Evolutionary conservation across 1,140 invertebrate genomes (phyloP).

Genomic region (Nephotettix cincticeps): DNA sequence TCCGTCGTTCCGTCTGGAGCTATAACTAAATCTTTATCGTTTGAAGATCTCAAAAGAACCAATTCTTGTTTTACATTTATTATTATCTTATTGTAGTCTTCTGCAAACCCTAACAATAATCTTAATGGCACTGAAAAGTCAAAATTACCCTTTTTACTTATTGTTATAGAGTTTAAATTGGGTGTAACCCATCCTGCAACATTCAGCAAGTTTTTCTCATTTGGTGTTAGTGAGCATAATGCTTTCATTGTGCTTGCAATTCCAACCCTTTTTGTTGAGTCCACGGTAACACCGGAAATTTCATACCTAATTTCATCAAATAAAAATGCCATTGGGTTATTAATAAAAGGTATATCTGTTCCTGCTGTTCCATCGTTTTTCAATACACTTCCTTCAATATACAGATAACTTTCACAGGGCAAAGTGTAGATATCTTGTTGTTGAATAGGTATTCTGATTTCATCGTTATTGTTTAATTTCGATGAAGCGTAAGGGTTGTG

Average conservation of each 20-base stretch:
- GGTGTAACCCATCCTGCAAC: conserved; percentile 41
- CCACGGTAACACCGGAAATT: conserved; percentile 48
- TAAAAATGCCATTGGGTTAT: no score
- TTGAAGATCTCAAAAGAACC: conserved; percentile 45
- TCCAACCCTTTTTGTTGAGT: conserved; percentile 47
- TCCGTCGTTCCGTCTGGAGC: background rate
- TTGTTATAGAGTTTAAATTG: background rate
- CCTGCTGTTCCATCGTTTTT: conserved; percentile 17
- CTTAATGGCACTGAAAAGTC: conserved; percentile 46
- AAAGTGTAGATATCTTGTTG: conserved; percentile 47
- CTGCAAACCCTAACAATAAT: conserved; percentile 47
- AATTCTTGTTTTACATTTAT: conserved; percentile 50
- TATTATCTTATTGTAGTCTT: conserved; percentile 51
- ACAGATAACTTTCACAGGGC: conserved; percentile 42
- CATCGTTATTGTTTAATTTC: conserved; percentile 36
- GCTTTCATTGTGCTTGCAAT: conserved; percentile 47
- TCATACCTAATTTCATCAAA: conserved; percentile 51
- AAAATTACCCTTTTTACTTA: conserved; percentile 36
- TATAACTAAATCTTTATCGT: conserved; percentile 36
- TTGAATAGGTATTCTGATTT: conserved; percentile 43
- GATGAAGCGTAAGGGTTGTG: conserved; percentile 43
- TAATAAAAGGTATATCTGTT: background rate
- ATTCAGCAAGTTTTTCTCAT: conserved; percentile 36
- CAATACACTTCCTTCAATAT: conserved; percentile 39
- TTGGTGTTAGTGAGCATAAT: conserved; percentile 39